Conservation (phyloP, 2,888 invertebrate genomes). For the Apamea monoglypha region DNA sequence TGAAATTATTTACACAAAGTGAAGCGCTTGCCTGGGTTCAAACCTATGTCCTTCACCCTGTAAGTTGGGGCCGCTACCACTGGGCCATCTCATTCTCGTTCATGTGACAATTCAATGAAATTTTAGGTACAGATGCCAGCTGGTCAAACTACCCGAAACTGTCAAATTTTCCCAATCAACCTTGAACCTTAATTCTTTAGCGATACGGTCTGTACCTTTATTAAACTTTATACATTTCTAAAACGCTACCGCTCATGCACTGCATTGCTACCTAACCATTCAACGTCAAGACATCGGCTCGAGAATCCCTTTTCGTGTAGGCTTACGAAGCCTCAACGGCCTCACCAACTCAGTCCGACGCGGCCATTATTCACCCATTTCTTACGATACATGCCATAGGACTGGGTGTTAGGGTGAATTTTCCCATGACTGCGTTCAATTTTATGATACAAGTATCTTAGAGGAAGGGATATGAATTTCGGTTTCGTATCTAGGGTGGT, state of each 20-base stretch:
- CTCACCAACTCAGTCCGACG: slow-evolving; percentile 30
- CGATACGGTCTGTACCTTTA: too few relatives aligned
- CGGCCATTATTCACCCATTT: slow-evolving; percentile 58
- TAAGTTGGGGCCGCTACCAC: too few relatives aligned
- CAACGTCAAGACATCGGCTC: slow-evolving; percentile 43
- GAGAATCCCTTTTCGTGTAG: slow-evolving; percentile 49
- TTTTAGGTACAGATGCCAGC: too few relatives aligned
- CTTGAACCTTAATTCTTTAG: too few relatives aligned
- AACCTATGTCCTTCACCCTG: too few relatives aligned
- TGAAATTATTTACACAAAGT: too few relatives aligned
- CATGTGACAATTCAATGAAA: too few relatives aligned
- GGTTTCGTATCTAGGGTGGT: background rate
- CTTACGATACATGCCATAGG: slow-evolving; percentile 49
- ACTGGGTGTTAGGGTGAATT: slow-evolving; percentile 22
- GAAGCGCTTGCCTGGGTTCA: too few relatives aligned
- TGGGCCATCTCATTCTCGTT: too few relatives aligned
- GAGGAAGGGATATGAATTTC: slow-evolving; percentile 31
- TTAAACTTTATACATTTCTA: background rate
- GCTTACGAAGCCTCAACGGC: slow-evolving; percentile 42
- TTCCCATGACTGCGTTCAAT: slow-evolving; percentile 28
- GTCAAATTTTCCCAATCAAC: too few relatives aligned
- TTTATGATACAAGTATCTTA: slow-evolving; percentile 37
- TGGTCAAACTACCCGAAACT: too few relatives aligned
- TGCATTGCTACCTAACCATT: background rate
- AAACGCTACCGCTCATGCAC: slow-evolving; percentile 27